A percentile compares a stretch with the other conserved stretches of the same genome.
These are phyloP conservation scores for Acinonyx jubatus DNA, from an alignment of 2,113 vertebrate genomes.

Conservation along the genomic window DNA sequence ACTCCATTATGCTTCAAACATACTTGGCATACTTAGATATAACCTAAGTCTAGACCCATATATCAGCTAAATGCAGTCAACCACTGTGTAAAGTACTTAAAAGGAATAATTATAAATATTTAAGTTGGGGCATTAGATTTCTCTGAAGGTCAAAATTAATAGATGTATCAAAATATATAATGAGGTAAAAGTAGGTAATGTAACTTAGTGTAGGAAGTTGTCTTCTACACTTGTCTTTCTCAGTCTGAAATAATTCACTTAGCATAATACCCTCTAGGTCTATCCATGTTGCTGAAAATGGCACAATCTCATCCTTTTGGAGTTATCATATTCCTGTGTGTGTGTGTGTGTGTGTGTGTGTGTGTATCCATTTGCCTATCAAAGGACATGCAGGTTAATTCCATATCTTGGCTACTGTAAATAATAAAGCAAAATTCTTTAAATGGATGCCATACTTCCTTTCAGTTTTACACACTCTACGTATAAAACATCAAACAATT, in stretches of 20 bases:
- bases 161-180: conserved; percentile 22
- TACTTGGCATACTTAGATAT: background rate
- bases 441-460: background rate
- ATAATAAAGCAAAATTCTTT: background rate
- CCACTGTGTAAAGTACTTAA: background rate
- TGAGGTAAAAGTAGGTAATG: background rate
- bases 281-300: background rate
- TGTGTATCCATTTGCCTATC: background rate
- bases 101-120: conserved; percentile 46
- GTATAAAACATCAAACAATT: background rate
- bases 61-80: conserved; percentile 19
- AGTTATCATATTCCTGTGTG: background rate
- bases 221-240: background rate
- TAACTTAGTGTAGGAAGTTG: background rate
- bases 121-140: conserved; percentile 15
- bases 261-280: background rate
- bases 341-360: background rate
- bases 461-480: background rate
- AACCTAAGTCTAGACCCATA: background rate
- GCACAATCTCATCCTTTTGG: background rate
- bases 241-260: background rate
- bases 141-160: conserved; percentile 20
- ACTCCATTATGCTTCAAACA: background rate
- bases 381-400: background rate
- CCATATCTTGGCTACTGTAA: background rate